phyloP scores from a whole-genome alignment of 2,888 invertebrate species.

The Agrotis ipsilon region DNA sequence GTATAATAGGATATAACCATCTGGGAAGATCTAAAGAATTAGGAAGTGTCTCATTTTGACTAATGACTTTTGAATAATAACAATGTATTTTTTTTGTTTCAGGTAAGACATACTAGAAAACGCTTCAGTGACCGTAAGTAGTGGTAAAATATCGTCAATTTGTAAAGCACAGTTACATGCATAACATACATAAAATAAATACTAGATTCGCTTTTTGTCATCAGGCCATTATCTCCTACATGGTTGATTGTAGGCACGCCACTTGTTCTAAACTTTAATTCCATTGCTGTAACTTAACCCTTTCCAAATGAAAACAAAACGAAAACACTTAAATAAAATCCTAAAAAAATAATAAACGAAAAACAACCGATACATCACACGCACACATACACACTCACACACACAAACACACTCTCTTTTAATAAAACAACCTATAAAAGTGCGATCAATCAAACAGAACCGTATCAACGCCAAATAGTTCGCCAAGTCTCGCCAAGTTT shows the following conservation, averaged over 20 bases:
- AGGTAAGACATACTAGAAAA: conserved; percentile 26
- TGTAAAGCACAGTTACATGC: not conserved
- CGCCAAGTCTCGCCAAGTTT: conserved; percentile 54
- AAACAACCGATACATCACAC: conserved; percentile 57
- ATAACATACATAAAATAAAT: too few relatives aligned
- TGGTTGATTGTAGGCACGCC: too few relatives aligned
- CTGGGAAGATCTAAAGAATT: too few relatives aligned
- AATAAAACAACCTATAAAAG: conserved; percentile 66
- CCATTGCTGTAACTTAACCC: not conserved
- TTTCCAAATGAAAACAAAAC: not conserved
- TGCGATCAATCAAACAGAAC: conserved; percentile 63
- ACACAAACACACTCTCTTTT: conserved; percentile 41
- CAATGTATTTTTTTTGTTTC: too few relatives aligned
- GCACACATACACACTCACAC: conserved; percentile 15
- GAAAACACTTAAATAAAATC: conserved; percentile 11
- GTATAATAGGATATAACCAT: too few relatives aligned
- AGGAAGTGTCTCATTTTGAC: too few relatives aligned
- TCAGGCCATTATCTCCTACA: too few relatives aligned
- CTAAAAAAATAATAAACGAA: conserved; percentile 49
- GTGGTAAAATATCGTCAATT: not conserved
- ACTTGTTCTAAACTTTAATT: not conserved
- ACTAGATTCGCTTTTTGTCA: too few relatives aligned
- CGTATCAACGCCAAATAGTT: conserved; percentile 63
- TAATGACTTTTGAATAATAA: too few relatives aligned
- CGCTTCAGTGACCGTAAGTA: conserved; percentile 20